Percentiles rank a stretch among this genome's conserved stretches.
phyloP scores from a whole-genome alignment of 2,888 invertebrate genomes.

The Podabrus alpinus region DNA sequence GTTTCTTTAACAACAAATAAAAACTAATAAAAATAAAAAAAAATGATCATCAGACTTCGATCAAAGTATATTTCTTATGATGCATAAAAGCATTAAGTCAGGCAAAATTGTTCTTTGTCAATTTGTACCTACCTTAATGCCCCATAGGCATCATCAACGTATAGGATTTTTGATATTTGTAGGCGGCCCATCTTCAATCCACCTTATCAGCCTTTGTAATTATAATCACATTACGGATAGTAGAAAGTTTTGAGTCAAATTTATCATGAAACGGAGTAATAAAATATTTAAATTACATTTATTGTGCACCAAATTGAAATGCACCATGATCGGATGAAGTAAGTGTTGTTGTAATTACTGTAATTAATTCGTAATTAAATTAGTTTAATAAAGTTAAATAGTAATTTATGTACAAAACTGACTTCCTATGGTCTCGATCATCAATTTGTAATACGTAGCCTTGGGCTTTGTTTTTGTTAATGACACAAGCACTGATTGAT shows the following conservation, averaged over 20 bases:
- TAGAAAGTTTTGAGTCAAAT: slow-evolving; percentile 35
- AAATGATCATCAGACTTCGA: slow-evolving; percentile 38
- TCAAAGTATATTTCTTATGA: slow-evolving; percentile 36
- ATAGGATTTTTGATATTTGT: slow-evolving; percentile 55
- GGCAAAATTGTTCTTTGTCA: slow-evolving; percentile 44
- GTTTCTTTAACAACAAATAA: slow-evolving; percentile 2
- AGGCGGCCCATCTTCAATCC: slow-evolving; percentile 51
- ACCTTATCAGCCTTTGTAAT: slow-evolving; percentile 53
- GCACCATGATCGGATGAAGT: not conserved
- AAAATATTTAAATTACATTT: not conserved
- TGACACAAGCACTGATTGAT: slow-evolving; percentile 52
- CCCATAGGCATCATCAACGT: slow-evolving; percentile 52
- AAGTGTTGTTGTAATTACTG: not conserved
- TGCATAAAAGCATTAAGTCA: slow-evolving; percentile 39
- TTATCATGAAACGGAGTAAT: not conserved
- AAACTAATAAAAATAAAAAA: not conserved
- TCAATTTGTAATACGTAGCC: slow-evolving; percentile 47
- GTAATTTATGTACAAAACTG: slow-evolving; percentile 34
- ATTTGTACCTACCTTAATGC: slow-evolving; percentile 49
- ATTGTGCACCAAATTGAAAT: not conserved
- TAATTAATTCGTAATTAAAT: not conserved
- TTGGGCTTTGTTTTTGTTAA: slow-evolving; percentile 53
- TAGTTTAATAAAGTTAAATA: not conserved
- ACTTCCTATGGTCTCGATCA: slow-evolving; percentile 40
- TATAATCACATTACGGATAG: slow-evolving; percentile 52